Conservation (phyloP, 2,797 vertebrate species). For the Columba guinea region DNA sequence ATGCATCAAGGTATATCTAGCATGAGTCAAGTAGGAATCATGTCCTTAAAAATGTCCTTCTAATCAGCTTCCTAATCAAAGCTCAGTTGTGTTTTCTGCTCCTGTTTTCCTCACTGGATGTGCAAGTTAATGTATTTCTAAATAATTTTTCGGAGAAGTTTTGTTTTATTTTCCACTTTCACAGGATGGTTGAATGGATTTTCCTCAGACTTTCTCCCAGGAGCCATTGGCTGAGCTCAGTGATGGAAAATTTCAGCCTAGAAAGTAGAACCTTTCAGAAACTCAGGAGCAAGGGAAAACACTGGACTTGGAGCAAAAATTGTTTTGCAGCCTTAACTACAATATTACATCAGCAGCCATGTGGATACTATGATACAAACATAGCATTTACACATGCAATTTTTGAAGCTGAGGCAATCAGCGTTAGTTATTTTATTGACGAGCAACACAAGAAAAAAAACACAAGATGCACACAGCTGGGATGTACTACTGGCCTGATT, state of each 20-base stretch:
- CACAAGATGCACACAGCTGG: conserved; percentile 19
- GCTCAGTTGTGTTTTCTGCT: background rate
- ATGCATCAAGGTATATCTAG: background rate
- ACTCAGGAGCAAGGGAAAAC: conserved; percentile 72
- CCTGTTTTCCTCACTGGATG: background rate
- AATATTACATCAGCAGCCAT: background rate
- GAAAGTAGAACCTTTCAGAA: conserved; percentile 78
- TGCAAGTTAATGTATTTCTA: background rate
- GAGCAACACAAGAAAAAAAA: conserved; percentile 3
- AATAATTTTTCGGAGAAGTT: conserved; percentile 43
- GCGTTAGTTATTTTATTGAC: conserved; percentile 51
- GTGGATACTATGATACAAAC: background rate
- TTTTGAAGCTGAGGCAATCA: background rate
- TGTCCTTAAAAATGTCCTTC: background rate
- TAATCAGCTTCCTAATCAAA: background rate
- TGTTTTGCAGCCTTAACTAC: conserved; percentile 39
- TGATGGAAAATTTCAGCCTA: conserved; percentile 81
- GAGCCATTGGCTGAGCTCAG: conserved; percentile 75
- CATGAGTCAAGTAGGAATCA: background rate
- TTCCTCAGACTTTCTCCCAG: conserved; percentile 74
- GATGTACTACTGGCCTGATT: conserved; percentile 33
- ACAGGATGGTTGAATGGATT: conserved; percentile 72
- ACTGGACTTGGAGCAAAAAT: conserved; percentile 27
- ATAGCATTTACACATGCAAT: background rate
- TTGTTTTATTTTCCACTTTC: conserved; percentile 68